Base-by-base conservation (phyloP, 2,888 invertebrate species). In the Aphidoletes aphidimyza region DNA sequence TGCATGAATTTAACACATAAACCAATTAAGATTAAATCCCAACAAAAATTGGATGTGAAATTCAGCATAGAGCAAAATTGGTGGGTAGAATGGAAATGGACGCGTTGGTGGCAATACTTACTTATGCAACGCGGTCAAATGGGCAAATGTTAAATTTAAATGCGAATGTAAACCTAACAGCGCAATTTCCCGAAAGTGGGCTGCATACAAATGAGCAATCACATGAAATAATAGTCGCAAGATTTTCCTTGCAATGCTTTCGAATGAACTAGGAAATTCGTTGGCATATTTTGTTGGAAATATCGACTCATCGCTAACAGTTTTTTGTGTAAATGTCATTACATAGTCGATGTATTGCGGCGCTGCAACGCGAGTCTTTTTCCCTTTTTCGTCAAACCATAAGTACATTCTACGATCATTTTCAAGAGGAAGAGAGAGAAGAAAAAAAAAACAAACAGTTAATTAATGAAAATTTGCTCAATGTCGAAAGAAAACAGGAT, bases 281-380 rank as follows among this genome's bases (percentile, higher is more conserved):
- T 93, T 91, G 96, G 98, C 98, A 91, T 97, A 98, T 93, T 98
- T 98, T 89, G 98, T 98, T 91, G 98, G 98, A 93, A 98, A 99
- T 90, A 98, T 94, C 89, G 94, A 93, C 92, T 98, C 98, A 91
- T 98, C 98, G 91, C 96, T 96, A 91, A 98, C 95, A 87, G 97
- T 97, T 92, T 97, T 97, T 91, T 98, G 98, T 88, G 97, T 97
- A 92, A 95, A 97, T 86, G 98, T 97, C 97, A 98, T 98, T 89
- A 98, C 98, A 92, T 97, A 98, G 92, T 99, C 98, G 91, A 98
- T 96, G 91, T 98, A 99, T 91, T 98, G 98, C 88, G 98, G 98
- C 88, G 98, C 98, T 87, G 98, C 96, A 89, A 98, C 96, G 91
- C 97, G 96, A 87, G 95, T 95, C 92, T 98, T 98, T 92, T 98